Conservation (phyloP, 2,113 vertebrate species). For the Nicator chloris region DNA sequence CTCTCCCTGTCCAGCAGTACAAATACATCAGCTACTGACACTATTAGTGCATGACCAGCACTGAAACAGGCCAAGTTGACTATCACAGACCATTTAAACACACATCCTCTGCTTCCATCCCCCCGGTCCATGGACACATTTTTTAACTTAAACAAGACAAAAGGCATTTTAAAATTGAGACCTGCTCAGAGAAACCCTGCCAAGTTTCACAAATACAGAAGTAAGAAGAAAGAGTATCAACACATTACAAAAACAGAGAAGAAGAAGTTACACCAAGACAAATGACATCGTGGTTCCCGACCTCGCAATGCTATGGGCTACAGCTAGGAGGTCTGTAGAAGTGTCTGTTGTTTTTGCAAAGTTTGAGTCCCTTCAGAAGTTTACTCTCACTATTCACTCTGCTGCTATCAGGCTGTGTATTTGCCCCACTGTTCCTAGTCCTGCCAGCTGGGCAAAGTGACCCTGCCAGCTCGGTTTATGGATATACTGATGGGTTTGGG, state of each 20-base stretch:
- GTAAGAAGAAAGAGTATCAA: conserved; percentile 55
- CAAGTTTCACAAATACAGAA: conserved; percentile 64
- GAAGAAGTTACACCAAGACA: conserved; percentile 16
- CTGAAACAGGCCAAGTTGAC: conserved; percentile 29
- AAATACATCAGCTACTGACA: background rate
- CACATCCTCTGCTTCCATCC: background rate
- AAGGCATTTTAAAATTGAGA: conserved; percentile 76
- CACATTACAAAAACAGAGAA: conserved; percentile 37
- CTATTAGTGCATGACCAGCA: conserved; percentile 55
- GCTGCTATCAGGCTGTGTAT: conserved; percentile 35
- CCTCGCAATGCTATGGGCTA: background rate
- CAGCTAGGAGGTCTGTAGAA: conserved; percentile 47
- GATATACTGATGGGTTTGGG: conserved; percentile 71
- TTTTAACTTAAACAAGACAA: conserved; percentile 51
- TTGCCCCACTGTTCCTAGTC: conserved; percentile 66
- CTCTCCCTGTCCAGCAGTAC: conserved; percentile 63
- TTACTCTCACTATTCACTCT: conserved; percentile 49
- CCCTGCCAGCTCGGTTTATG: conserved; percentile 39
- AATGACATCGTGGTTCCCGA: conserved; percentile 65
- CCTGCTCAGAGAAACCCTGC: conserved; percentile 83
- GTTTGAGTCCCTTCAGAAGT: conserved; percentile 71
- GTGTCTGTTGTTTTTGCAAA: conserved; percentile 34
- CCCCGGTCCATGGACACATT: background rate
- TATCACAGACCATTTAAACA: conserved; percentile 12
- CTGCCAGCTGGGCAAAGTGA: conserved; percentile 22